Evolutionary conservation across 2,113 vertebrate genomes (phyloP).

Genomic region (Galbula dea): DNA sequence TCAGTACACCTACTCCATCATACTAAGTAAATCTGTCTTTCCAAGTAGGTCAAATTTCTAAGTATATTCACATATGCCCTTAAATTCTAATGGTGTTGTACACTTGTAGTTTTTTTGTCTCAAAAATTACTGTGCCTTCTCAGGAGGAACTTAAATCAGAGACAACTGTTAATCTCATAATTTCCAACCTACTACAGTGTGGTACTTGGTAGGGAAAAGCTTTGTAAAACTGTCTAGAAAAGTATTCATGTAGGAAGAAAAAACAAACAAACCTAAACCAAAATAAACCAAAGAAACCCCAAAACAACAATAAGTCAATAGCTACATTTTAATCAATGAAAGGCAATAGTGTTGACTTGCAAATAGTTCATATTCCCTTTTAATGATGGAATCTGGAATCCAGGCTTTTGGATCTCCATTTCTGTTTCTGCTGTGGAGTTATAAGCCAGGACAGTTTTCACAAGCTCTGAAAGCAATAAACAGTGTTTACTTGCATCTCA

Average conservation of each 20-base stretch:
- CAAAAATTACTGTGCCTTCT: neutral
- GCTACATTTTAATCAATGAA: neutral
- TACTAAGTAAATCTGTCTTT: neutral
- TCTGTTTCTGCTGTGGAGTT: neutral
- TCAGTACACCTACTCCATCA: neutral
- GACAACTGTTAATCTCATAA: neutral
- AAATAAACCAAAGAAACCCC: too few relatives aligned
- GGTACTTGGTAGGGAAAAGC: neutral
- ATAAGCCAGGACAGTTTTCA: neutral
- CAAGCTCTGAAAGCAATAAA: neutral
- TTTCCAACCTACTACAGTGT: neutral
- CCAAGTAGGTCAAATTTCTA: constrained; percentile 19
- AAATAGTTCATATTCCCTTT: neutral
- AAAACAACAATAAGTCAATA: too few relatives aligned
- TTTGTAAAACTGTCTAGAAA: neutral
- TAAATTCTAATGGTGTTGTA: neutral
- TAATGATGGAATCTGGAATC: neutral
- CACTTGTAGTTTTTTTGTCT: constrained; percentile 4
- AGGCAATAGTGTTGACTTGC: neutral
- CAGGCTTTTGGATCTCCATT: neutral
- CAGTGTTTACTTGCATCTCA: neutral
- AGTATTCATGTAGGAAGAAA: neutral
- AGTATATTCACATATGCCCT: neutral
- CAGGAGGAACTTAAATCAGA: neutral
- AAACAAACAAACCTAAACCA: fast-evolving